Base-by-base conservation (phyloP, 2,888 invertebrate species). In the Herminia tarsipennalis region DNA sequence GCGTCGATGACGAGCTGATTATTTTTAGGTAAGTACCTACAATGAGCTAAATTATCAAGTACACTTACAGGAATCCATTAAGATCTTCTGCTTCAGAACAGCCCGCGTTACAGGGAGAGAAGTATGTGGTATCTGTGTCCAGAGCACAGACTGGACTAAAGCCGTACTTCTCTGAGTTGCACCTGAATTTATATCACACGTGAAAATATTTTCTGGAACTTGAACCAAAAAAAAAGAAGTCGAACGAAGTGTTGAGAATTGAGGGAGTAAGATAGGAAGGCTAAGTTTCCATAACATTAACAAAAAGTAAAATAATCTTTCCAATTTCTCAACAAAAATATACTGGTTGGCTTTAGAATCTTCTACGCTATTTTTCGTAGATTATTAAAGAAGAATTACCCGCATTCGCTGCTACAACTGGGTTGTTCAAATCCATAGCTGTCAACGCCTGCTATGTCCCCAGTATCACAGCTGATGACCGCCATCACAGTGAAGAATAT, bases 81-180 rank as follows among this genome's bases (percentile, higher is more conserved):
- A 86, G 69, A 18, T 83, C 72, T 10, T 83, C 80, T 6, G 73
- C 76, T 0, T 61, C 40, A 0, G 45, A 41, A 54, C 90, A 90
- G 9, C 89, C 88, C 0, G 88, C 88, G 51, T 83, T 77, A 52
- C 90, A 90, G 1, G 90, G 88, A 0, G 89, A 88, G 73, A 86
- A 88, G 68, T 73, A 88, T 0, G 88, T 86, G 0, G 60, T 63
- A 2, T 47, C 43, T 0, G 77, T 58, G 46, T 86, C 84, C 22
- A 88, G 39, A 0, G 68, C 69, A 21, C 90, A 90, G 5, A 87
- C 81, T 0, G 90, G 90, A 5, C 81, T 82, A 70, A 83, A 88
- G 0, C 88, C 89, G 53, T 87, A 88, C 2, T 53, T 61, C 24
- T 76, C 72, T 0, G 86, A 83, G 6, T 62, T 58, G 51, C 89